Conservation (phyloP, 1,140 invertebrate genomes). For the Argopecten irradians region DNA sequence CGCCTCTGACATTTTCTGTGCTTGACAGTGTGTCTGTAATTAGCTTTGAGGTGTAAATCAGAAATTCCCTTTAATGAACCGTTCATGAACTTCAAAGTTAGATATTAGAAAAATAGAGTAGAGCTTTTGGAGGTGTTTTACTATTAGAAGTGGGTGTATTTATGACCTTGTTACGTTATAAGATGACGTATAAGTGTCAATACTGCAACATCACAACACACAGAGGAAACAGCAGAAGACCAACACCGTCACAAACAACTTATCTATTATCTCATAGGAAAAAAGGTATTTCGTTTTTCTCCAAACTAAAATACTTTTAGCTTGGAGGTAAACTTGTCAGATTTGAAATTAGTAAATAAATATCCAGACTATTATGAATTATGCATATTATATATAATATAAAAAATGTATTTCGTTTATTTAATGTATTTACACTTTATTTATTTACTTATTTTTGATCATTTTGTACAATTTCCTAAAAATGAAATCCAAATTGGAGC, state of each 20-base stretch:
- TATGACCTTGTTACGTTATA: background rate
- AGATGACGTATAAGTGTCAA: background rate
- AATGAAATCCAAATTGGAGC: too few species aligned
- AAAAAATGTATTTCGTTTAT: too few species aligned
- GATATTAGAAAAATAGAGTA: background rate
- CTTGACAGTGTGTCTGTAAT: slow-evolving; percentile 13
- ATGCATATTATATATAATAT: too few species aligned
- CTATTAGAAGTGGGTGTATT: background rate
- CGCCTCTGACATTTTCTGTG: background rate
- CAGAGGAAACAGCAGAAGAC: background rate
- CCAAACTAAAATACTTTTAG: too few species aligned
- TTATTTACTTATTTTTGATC: too few species aligned
- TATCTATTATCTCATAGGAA: too few species aligned
- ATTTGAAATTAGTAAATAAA: too few species aligned
- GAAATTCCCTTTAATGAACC: background rate
- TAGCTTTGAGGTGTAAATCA: background rate
- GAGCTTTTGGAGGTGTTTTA: background rate
- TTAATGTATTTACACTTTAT: too few species aligned
- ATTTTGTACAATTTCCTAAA: too few species aligned
- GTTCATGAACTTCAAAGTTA: background rate
- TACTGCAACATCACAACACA: background rate
- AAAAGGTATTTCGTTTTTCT: too few species aligned
- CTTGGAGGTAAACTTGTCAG: too few species aligned
- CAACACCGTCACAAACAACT: background rate
- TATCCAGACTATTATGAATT: too few species aligned